Evolutionary conservation across 2,888 invertebrate species (phyloP), one percentile per base, ranked within the genome.

Genomic region (Dolomedes plantarius): DNA sequence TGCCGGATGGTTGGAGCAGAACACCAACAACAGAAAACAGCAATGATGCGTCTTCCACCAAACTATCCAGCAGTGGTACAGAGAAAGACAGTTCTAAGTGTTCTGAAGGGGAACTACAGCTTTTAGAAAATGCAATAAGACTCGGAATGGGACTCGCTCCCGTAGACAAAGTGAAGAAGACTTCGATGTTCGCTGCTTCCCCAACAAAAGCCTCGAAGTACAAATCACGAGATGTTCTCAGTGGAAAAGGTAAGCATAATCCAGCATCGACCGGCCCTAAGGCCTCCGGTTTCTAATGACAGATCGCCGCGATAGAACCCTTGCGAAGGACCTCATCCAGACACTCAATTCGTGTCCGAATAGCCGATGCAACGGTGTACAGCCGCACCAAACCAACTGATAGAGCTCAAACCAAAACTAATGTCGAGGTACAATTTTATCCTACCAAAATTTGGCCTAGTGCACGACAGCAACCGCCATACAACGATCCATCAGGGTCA

Each of bases 201-300:
- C 86, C 86, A 27, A 74, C 62, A 3, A 86, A 86, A 71, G 65
- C 75, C 9, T 39, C 29, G 9, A 81, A 77, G 32, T 82, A 68
- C 31, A 87, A 87, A 64, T 81, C 87, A 5, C 77, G 31, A 31
- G 87, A 87, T 69, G 87, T 87, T 9, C 87, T 87, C 2, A 87
- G 87, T 28, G 72, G 87, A 1, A 87, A 82, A 87, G 87, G 87
- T 82, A 64, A 67, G 68, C 65, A 27, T 29, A n/a, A n/a, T n/a
- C n/a, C 6, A 16, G n/a, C n/a, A n/a, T n/a, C n/a, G n/a, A n/a
- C n/a, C n/a, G n/a, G n/a, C n/a, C n/a, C n/a, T n/a, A n/a, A n/a
- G n/a, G n/a, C n/a, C n/a, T n/a, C n/a, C n/a, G n/a, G n/a, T n/a
- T n/a, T n/a, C n/a, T n/a, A n/a, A n/a, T n/a, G n/a, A n/a, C n/a